Percentiles rank a stretch among this genome's conserved stretches.
These are phyloP conservation scores for Sorex araneus DNA, from an alignment of 2,113 vertebrate species.

Conservation along the genomic window DNA sequence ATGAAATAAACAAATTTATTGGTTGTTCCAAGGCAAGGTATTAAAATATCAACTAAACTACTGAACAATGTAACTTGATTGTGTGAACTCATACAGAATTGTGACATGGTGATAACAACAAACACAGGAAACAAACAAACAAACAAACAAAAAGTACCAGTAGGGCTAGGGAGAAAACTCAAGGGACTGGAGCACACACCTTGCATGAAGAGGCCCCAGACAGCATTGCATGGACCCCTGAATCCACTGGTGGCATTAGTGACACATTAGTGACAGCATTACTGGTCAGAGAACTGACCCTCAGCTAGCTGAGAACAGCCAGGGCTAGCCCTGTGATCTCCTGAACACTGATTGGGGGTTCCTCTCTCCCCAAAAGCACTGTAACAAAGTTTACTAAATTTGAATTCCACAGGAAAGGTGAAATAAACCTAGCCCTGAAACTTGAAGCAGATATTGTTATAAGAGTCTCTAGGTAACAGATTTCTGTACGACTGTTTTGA, in stretches of 20 bases:
- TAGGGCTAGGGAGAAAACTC: neutral
- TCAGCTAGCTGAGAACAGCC: no score
- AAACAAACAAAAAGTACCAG: no score
- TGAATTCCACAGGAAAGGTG: slow-evolving; percentile 8
- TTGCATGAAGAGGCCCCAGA: no score
- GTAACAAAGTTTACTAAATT: slow-evolving; percentile 28
- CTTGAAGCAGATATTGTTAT: neutral
- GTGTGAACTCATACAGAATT: neutral
- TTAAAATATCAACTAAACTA: no score
- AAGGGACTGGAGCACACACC: neutral
- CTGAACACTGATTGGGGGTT: neutral
- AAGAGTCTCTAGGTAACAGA: neutral
- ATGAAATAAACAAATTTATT: slow-evolving; percentile 43
- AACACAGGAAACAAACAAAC: no score
- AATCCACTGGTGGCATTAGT: no score
- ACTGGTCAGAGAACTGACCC: no score
- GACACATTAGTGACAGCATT: no score
- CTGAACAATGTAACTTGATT: neutral
- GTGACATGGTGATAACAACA: neutral
- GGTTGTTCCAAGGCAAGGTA: neutral
- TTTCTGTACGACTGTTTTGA: no score
- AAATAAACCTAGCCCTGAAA: slow-evolving; percentile 23
- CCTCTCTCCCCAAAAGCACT: neutral
- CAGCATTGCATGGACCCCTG: no score
- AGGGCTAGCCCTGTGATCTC: no score